phyloP scores from a whole-genome alignment of 1,140 invertebrate genomes.

The Pogonus chalceus region DNA sequence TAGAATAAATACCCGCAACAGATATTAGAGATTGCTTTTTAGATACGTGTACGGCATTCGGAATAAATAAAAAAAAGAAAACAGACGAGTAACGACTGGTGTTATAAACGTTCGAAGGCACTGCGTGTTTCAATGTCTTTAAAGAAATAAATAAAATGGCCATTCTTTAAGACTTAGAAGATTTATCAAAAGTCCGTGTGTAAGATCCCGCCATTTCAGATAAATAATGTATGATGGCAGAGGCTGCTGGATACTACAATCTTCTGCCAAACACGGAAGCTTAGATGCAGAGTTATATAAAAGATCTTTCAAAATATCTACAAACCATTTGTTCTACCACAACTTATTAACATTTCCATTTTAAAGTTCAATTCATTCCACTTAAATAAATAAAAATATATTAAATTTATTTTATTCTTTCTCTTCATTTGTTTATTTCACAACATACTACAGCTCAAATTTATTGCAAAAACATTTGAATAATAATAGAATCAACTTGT shows the following conservation, averaged over 20 bases:
- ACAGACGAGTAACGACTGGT: not conserved
- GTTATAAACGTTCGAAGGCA: not conserved
- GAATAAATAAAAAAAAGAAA: not conserved
- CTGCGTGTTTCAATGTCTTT: slow-evolving; percentile 6
- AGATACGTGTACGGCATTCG: not conserved
- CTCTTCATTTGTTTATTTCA: no score
- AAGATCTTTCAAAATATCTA: no score
- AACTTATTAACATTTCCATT: no score
- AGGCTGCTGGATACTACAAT: not conserved
- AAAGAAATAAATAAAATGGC: slow-evolving; percentile 7
- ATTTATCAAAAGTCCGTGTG: not conserved
- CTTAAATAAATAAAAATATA: no score
- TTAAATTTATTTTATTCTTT: no score
- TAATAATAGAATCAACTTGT: no score
- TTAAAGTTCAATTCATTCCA: no score
- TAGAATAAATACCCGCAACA: not conserved
- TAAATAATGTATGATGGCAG: not conserved
- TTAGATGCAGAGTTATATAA: no score
- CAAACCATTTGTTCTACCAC: no score
- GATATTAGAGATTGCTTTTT: slow-evolving; percentile 1
- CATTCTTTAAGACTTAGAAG: slow-evolving; percentile 6
- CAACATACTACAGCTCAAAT: no score
- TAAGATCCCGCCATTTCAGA: not conserved
- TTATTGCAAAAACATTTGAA: no score
- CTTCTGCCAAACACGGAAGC: not conserved